Base-by-base conservation (phyloP, 1,140 invertebrate genomes). In the Panagrolaimus sp. region DNA sequence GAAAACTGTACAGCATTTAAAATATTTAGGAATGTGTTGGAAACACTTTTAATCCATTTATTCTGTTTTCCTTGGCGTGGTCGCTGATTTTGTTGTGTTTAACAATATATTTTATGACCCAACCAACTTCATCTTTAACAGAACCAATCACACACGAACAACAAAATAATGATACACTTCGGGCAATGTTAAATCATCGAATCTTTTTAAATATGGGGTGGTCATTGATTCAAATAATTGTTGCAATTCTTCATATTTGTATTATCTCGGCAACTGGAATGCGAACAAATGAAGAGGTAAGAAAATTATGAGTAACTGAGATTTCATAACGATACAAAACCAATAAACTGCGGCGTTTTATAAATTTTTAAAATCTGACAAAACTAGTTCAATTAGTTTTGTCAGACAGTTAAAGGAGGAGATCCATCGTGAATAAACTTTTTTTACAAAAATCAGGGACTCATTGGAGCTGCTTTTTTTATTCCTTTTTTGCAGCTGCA, bases 31-130 rank as follows among this genome's bases (percentile, higher is more conserved):
- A 80, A 69, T 58, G 73, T 1, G 72, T 80, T 28, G 78, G 78
- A 10, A 65, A 77, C 28, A 28, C 80, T 12, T 79, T 79, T 68
- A 80, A 80, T 45, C 78, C 78, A 26, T 74, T 78, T 24, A 70
- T 79, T 32, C 44, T 79, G 12, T 80, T 78, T 28, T 79, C 78
- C 1, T 55, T 79, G 45, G 73, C 75, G 3, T 79, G 78, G 78
- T 81, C 78, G 17, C 62, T 79, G 48, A 21, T 76, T 17, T 65
- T 80, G 1, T 72, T 79, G 0, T 78, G 76, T 70, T 69, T 79
- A 17, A 80, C 78, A 10, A 80, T 79, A 15, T 79, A 79, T 63
- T 79, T 79, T 52, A 67, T 76, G 2, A 78, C 78, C 10, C 72
- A 80, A 43, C 74, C 77, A 17, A 72, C 71, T 14, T 79, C 77